Base-by-base conservation (phyloP, 2,113 vertebrate species). In the Bufo bufo region DNA sequence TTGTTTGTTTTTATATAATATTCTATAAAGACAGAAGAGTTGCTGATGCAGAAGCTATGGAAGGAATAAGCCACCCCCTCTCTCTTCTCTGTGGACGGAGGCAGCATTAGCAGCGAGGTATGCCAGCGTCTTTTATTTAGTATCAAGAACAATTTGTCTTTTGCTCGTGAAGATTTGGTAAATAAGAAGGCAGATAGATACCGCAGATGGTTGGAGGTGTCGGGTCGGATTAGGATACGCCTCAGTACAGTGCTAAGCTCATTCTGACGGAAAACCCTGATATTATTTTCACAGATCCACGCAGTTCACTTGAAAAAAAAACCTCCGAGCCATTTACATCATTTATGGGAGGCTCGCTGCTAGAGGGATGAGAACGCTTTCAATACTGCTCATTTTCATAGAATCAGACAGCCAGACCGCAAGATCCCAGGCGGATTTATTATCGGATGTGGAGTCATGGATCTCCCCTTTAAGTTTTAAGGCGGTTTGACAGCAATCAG, bases 171-270 rank as follows among this genome's bases (percentile, higher is more conserved):
- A 94, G 96, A 95, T 95, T 95, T 95, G 93, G 97, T 97, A 96
- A 98, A 96, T 97, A 97, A 99, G 97, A 98, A 96, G 97, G 96
- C 95, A 95, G 97, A 98, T 99, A 97, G 96, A 97, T 99, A 95
- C 96, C 97, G 96, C 97, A 97, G 97, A 98, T 98, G 97, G 96
- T 97, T 97, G 96, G 96, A 98, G 95, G 96, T 99, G 98, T 98
- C 98, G 94, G 97, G 96, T 99, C 97, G 96, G 94, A 99, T 99
- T 97, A 99, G 93, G 95, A 96, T 95, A 98, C 94, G 97, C 96
- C 96, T 98, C 96, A 95, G 93, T 97, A 96, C 96, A 95, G 95
- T 94, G 95, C 93, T 94, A 98, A 97, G 97, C 97, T 97, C 96
- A 95, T 96, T 97, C 97, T 98, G 96, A 98, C 95, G 96, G 97